A percentile compares a stretch with the other conserved stretches of the same genome.
These are phyloP conservation scores for Bombus waltoni DNA, from an alignment of 1,140 invertebrate genomes.

Conservation along the genomic window DNA sequence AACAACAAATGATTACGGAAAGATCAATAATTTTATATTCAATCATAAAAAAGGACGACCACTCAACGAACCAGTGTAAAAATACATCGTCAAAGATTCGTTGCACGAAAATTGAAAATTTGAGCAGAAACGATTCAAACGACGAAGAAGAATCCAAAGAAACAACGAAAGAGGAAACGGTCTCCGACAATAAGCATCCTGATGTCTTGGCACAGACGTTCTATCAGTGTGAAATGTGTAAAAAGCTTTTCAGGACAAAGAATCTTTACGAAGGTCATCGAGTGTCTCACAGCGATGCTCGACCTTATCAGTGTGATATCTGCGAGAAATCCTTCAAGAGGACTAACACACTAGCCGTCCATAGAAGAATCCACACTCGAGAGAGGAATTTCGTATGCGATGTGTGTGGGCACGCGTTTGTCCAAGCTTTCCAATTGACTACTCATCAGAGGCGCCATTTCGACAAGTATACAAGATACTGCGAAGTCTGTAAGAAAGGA, in stretches of 20 bases:
- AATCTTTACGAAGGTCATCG: conserved; percentile 82
- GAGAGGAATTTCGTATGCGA: conserved; percentile 78
- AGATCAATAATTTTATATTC: background rate
- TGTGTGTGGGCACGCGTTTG: conserved; percentile 78
- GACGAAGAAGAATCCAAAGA: too few species aligned
- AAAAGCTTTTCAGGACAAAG: conserved; percentile 80
- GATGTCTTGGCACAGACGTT: background rate
- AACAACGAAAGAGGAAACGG: background rate
- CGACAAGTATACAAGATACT: conserved; percentile 76
- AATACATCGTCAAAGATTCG: background rate
- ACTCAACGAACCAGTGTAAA: background rate
- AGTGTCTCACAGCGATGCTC: conserved; percentile 79
- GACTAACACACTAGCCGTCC: conserved; percentile 79
- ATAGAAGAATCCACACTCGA: conserved; percentile 73
- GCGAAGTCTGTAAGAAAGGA: conserved; percentile 80
- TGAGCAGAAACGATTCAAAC: background rate
- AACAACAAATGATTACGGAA: background rate
- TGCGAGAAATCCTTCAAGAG: conserved; percentile 82
- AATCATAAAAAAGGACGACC: background rate
- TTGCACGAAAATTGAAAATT: background rate
- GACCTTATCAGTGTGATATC: conserved; percentile 81
- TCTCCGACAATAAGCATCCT: background rate
- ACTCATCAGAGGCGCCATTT: conserved; percentile 79
- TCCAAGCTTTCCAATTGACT: conserved; percentile 77
- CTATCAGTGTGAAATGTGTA: conserved; percentile 81